Percentiles rank a stretch among this genome's conserved stretches.
Conservation (phyloP, 2,113 vertebrate genomes). For the Daboia siamensis region DNA sequence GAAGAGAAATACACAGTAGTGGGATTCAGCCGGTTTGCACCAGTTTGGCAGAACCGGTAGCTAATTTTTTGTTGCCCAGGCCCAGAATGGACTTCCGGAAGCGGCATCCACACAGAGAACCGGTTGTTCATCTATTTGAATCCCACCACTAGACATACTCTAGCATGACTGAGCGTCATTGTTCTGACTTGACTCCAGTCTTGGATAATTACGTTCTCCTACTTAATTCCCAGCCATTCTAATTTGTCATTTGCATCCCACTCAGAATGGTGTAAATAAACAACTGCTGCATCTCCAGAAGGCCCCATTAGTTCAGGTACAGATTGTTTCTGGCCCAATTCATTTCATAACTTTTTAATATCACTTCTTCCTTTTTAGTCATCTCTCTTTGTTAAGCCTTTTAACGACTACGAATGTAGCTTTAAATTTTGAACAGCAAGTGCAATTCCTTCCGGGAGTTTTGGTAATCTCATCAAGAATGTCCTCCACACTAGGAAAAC, state of each 20-base stretch:
- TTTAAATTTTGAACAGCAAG: background rate
- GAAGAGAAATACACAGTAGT: background rate
- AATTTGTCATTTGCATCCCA: background rate
- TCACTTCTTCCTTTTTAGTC: background rate
- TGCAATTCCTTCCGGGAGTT: background rate
- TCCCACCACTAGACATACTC: too few species aligned
- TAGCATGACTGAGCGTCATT: background rate
- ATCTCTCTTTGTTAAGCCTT: background rate
- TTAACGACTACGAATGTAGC: background rate
- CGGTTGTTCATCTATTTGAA: too few species aligned
- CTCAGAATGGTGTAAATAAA: background rate
- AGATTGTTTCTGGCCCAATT: background rate
- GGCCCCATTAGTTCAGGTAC: background rate
- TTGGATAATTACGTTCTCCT: background rate
- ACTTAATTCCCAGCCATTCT: background rate
- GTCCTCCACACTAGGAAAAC: background rate
- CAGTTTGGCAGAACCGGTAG: too few species aligned
- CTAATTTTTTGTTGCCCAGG: too few species aligned
- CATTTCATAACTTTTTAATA: background rate
- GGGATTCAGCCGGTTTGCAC: too few species aligned
- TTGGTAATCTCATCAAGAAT: background rate
- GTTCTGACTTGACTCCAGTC: background rate
- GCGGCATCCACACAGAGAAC: too few species aligned
- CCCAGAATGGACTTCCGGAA: too few species aligned
- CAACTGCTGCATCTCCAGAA: background rate